Conservation (phyloP, 2,797 vertebrate species). For the Chloroceryle amazona region DNA sequence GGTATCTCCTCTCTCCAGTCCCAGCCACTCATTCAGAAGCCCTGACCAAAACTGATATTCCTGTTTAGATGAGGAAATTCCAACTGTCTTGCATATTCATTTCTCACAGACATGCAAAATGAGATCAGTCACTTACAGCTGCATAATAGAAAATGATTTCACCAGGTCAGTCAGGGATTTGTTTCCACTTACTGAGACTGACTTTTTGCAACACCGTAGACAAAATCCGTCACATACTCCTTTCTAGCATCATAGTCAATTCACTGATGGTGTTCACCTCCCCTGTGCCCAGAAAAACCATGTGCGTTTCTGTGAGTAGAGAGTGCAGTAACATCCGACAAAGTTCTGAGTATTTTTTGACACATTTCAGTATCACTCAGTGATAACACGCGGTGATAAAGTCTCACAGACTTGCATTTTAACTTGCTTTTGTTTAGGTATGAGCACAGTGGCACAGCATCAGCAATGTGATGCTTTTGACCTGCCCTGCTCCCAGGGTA, state of each 20-base stretch:
- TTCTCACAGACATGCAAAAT: neutral
- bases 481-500: neutral
- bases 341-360: neutral
- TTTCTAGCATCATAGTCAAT: neutral
- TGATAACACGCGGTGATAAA: neutral
- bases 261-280: neutral
- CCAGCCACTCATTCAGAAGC: neutral
- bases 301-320: neutral
- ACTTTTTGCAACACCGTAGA: neutral
- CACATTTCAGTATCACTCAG: conserved; percentile 2
- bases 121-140: neutral
- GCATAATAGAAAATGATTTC: neutral
- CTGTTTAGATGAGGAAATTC: conserved; percentile 1
- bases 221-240: neutral
- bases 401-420: neutral
- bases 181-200: neutral
- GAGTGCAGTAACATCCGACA: neutral
- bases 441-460: neutral
- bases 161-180: neutral
- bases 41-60: conserved; percentile 15
- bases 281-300: neutral
- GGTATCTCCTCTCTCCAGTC: neutral
- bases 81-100: neutral
- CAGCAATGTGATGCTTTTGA: neutral
- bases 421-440: neutral